phyloP scores from a whole-genome alignment of 2,113 vertebrate genomes.

The Lucifuga dentata region DNA sequence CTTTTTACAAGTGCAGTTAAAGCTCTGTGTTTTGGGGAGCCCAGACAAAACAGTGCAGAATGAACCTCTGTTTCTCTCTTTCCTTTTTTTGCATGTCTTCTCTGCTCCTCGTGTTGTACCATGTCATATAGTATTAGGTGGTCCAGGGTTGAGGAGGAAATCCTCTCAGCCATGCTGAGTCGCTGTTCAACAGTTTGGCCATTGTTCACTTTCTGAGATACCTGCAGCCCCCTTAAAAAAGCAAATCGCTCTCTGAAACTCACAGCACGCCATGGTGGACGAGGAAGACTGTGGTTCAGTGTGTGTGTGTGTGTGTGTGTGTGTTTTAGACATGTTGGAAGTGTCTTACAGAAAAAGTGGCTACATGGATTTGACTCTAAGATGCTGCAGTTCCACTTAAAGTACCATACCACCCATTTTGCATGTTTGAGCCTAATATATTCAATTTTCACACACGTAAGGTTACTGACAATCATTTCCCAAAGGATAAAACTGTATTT shows the following conservation, averaged over 20 bases:
- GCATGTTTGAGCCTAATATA: too few species aligned
- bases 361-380: too few species aligned
- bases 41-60: constrained; percentile 22
- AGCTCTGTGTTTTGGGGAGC: constrained; percentile 24
- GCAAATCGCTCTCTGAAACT: constrained; percentile 40
- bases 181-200: constrained; percentile 76
- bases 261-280: constrained; percentile 38
- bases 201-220: constrained; percentile 74
- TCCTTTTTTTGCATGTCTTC: constrained; percentile 36
- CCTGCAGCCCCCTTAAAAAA: constrained; percentile 31
- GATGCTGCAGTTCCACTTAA: too few species aligned
- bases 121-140: constrained; percentile 71
- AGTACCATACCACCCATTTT: too few species aligned
- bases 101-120: constrained; percentile 60
- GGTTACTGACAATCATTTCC: too few species aligned
- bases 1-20: constrained; percentile 5
- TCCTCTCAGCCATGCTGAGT: constrained; percentile 70
- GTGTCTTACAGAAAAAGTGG: too few species aligned
- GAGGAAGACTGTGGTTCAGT: constrained; percentile 26
- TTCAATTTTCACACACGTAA: too few species aligned
- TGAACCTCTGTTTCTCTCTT: constrained; percentile 22
- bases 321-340: too few species aligned
- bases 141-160: constrained; percentile 76
- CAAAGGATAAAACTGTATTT: too few species aligned
- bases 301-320: constrained; percentile 24